Evolutionary conservation across 2,797 vertebrate genomes (phyloP), one percentile per base, ranked within the genome.

Genomic region (Ciconia nigra): DNA sequence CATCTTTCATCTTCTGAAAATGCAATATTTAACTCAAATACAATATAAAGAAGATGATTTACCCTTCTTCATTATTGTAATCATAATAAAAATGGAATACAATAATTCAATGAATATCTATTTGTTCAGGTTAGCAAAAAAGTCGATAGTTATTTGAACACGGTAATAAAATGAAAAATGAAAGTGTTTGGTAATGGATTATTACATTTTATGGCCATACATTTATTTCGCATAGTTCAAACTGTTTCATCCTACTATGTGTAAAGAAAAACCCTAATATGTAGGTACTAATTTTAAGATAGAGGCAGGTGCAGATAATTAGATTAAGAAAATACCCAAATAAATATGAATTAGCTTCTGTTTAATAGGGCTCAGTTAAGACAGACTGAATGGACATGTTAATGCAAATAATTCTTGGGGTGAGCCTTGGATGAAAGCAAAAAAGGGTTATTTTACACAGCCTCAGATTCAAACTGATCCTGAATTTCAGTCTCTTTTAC

Each of bases 121-220:
- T 97, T 97, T 97, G 62, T 95, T 97, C 95, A 96, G 46, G 78
- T 89, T 97, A 94, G 77, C 44, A 89, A 95, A 96, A 97, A 94
- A 93, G 86, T 82, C 35, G 8, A 94, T 93, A 96, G 95, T 96
- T 96, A 96, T 97, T 97, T 97, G 95, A 96, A 96, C 59, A 91
- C 29, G 54, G 76, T 74, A 94, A 97, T 97, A 97, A 97, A 98
- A 94, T 39, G 10, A 97, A 67, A 77, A 93, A 97, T 94, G 52
- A 88, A 85, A 97, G 41, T 72, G 14, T 87, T 96, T 94, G 55
- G 66, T 92, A 96, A 98, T 90, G 79, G 89, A 82, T 96, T 97
- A 96, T 96, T 97, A 86, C 91, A 90, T 97, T 97, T 98, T 97
- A 98, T 92, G 81, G 70, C 51, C 59, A 51, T 87, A 87, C 8